Conservation (phyloP, 2,888 invertebrate genomes). For the Onthophagus sagittarius region DNA sequence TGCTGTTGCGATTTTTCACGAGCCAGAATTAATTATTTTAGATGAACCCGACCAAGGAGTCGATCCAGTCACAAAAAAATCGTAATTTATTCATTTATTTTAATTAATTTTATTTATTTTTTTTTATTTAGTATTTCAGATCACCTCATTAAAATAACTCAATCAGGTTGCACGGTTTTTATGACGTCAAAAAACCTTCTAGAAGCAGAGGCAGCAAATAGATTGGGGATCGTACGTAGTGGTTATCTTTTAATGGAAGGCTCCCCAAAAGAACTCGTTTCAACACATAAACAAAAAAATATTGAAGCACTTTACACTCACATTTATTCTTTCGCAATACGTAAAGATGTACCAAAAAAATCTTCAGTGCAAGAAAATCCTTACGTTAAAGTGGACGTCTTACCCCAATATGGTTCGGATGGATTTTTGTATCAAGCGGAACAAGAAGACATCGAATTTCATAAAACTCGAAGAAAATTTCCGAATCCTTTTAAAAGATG, state of each 20-base stretch:
- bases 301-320: constrained; percentile 25
- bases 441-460: background rate
- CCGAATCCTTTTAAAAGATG: constrained; percentile 3
- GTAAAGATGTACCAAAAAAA: constrained; percentile 15
- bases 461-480: background rate
- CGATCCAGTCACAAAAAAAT: constrained; percentile 80
- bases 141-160: constrained; percentile 21
- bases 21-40: constrained; percentile 81
- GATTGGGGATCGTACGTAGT: constrained; percentile 26
- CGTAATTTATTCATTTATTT: constrained; percentile 47
- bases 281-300: constrained; percentile 19
- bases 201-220: constrained; percentile 26
- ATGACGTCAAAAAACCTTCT: constrained; percentile 26
- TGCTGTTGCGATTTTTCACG: constrained; percentile 82
- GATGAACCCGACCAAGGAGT: constrained; percentile 92
- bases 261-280: constrained; percentile 21
- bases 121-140: constrained; percentile 26
- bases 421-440: constrained; percentile 27
- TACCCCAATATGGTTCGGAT: constrained; percentile 23
- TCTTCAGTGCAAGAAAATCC: constrained; percentile 26
- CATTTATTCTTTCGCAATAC: constrained; percentile 22
- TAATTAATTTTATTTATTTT: background rate
- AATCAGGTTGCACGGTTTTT: constrained; percentile 24
- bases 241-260: constrained; percentile 27
- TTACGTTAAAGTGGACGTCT: constrained; percentile 20